Conservation (phyloP, 2,113 vertebrate species). For the Prionailurus viverrinus region DNA sequence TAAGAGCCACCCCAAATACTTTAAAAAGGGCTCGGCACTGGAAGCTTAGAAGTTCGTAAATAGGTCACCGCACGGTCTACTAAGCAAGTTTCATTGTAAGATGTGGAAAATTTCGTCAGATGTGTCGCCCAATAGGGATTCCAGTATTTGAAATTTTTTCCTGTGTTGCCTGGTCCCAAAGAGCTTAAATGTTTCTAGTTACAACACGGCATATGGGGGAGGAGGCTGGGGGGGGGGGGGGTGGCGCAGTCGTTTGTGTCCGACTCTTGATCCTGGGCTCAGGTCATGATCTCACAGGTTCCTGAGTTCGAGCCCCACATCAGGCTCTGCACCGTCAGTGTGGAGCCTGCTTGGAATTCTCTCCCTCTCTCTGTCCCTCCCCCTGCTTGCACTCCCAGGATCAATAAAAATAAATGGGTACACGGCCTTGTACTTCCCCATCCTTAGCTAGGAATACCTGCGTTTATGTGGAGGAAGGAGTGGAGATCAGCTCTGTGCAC, state of each 20-base stretch:
- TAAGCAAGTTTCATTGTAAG: not conserved
- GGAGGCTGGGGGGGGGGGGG: accelerated
- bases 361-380: too few relatives aligned
- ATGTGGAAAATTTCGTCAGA: accelerated
- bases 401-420: not conserved
- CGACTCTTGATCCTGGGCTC: too few relatives aligned
- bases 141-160: not conserved
- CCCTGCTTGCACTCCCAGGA: too few relatives aligned
- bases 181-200: too few relatives aligned
- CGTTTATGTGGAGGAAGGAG: not conserved
- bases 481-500: not conserved
- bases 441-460: too few relatives aligned
- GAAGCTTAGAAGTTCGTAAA: accelerated
- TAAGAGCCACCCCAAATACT: conserved; percentile 83
- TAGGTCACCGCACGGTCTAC: accelerated
- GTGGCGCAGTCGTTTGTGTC: too few relatives aligned
- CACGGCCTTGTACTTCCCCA: too few relatives aligned
- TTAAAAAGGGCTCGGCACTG: not conserved
- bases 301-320: too few relatives aligned
- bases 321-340: too few relatives aligned
- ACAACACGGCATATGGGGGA: too few relatives aligned
- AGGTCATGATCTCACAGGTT: too few relatives aligned
- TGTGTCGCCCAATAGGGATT: not conserved
- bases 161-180: not conserved
- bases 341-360: too few relatives aligned